Base-by-base conservation (phyloP, 2,797 vertebrate genomes). In the Siniperca obscura region DNA sequence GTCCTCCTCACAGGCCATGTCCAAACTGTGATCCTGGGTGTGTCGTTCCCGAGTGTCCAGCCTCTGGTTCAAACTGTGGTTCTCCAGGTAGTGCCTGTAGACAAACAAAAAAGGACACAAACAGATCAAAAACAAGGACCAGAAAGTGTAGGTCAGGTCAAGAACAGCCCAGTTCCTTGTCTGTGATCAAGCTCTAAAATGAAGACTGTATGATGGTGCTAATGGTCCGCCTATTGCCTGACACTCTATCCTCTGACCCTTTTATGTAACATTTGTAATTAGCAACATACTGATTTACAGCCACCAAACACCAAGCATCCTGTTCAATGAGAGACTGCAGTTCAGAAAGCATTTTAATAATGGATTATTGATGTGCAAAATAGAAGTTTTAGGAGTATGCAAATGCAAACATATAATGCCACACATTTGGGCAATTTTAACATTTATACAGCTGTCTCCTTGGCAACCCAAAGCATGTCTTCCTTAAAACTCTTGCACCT, bases 81-180 rank as follows among this genome's bases (percentile, higher is more conserved):
- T 94, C 93, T 98, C 97, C 92, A 98, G 95, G 93, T 96, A 98
- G 93, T 97, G 96, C 92, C 98, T 98, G 68, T 34, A 70, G 59
- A 44, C 17, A 88, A 80, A 86, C 3, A 76, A 48, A 40, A 17
- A 30, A 60, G 17, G 4, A 83, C 14, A 81, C 12, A 81, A 9
- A 76, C 19, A 76, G 21, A 44, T 76, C 5, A 81, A 82, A 84
- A 80, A 79, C 7, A 59, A n/a, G 36, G 14, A 76, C 4, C 1
- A 25, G 10, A 76, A 65, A 59, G 52, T 1, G 1, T 21, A n/a
- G 27, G 53, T 76, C 25, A 65, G 52, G 42, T 79, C 30, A 56
- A 25, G 11, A 62, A 64, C 25, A 60, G 50, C 8, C 5, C 4
- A 44, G 72, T 42, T 68, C n/a, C 79, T 76, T 55, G 44, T 67